Evolutionary conservation across 2,888 invertebrate species (phyloP), one percentile per base, ranked within the genome.

Genomic region (Melanotus villosus): DNA sequence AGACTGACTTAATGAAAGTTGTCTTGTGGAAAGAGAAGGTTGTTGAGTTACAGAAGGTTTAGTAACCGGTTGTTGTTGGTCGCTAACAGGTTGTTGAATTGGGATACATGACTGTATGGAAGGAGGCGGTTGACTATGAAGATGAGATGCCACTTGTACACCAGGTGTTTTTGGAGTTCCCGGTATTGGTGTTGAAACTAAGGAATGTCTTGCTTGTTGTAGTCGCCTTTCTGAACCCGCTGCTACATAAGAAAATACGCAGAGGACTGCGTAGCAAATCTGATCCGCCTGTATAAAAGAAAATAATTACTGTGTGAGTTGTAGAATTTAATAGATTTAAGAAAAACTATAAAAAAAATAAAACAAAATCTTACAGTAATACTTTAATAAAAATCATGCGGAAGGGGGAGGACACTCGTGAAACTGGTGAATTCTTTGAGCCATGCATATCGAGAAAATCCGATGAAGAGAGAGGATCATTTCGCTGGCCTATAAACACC

Each of bases 191-290:
- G 78, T 43, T 52, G 77, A 34, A 52, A 75, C 9, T 59, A 79
- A 10, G n/a, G 76, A 43, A 67, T 45, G n/a, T 18, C 54, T 69
- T 23, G 70, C 72, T 54, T 78, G 80, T 56, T 82, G 81, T 68
- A 84, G 80, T 58, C 90, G 89, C 81, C 93, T 92, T 78, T 93
- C 93, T 76, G 92, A 90, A 0, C 96, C 96, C 65, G 98, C 98
- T 71, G 98, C 98, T 83, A 98, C 92, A 88, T 99, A 99, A 57
- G 99, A 99, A 88, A 99, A 99, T 76, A 99, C 97, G 88, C 99
- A 99, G 78, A 99, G 89, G 72, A 99, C 98, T 79, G 99, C 97
- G 87, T 99, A 99, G 87, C 98, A 99, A 82, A 99, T 99, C 87
- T 99, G 98, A 87, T 98, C 97, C 84, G 99, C 98, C 98, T 99